Base-by-base conservation (phyloP, 2,888 invertebrate genomes). In the Lasioglossum figueresi region DNA sequence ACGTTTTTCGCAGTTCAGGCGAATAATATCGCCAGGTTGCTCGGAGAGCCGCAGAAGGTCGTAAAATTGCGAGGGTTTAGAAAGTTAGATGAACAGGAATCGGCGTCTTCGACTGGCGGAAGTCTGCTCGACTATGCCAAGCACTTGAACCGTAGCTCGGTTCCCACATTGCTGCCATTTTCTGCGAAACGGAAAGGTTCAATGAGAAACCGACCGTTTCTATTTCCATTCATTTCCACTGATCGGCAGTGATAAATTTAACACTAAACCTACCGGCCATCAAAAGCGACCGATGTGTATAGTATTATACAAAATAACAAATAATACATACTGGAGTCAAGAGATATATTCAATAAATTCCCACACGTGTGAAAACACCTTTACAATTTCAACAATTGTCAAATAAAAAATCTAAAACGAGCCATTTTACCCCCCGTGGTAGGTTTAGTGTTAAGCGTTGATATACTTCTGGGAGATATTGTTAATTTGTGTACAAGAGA, bases 71-170 rank as follows among this genome's bases (percentile, higher is more conserved):
- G 68, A 68, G 34, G 37, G 68, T 37, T 68, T 68, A 68, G 31
- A 40, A 66, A 66, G 40, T 59, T 43, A 75, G 56, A n/a, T 16
- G 37, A 74, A 74, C 43, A 40, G 27, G 56, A 45, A 45, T 31
- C 52, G 48, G 52, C 73, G 73, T 68, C 68, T 68, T 68, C 23
- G 68, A 37, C 68, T 68, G 68, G 34, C 68, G 43, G n/a, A 23
- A 56, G 27, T 12, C 40, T 75, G 16, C 48, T 76, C 76, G 73
- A 82, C 84, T 82, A 34, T 56, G 77, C 78, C 74, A 19, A 48
- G 73, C 74, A 48, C 31, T 45, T 48, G 19, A 34, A 68, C 68
- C 68, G 4, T 68, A 34, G 31, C 66, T 68, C 66, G 34, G 68
- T 68, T 68, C 37, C 37, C 68, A 37, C 68, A 37, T 68, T 23